Conservation (phyloP, 2,888 invertebrate genomes). For the Himalopsyche tibetana region DNA sequence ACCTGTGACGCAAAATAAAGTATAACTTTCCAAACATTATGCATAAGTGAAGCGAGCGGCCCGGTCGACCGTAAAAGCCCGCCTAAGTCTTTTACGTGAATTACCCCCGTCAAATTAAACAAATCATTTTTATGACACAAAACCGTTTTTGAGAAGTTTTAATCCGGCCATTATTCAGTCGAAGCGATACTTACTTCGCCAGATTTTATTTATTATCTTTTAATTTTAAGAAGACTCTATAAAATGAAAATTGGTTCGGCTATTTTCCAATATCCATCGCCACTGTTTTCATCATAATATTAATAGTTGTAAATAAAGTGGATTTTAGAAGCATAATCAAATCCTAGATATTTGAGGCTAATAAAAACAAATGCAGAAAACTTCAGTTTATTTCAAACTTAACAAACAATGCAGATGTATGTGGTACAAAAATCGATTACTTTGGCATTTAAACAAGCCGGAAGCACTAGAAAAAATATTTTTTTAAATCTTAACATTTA, state of each 20-base stretch:
- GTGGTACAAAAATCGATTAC: too few relatives aligned
- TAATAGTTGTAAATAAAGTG: too few relatives aligned
- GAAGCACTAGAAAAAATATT: too few relatives aligned
- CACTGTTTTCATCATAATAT: too few relatives aligned
- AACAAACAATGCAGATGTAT: too few relatives aligned
- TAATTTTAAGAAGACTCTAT: neutral
- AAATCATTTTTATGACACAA: slow-evolving; percentile 22
- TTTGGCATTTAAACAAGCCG: too few relatives aligned
- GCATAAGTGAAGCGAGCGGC: slow-evolving; percentile 25
- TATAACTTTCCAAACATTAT: slow-evolving; percentile 27
- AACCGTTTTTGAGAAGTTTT: slow-evolving; percentile 30
- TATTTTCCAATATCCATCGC: neutral
- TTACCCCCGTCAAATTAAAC: slow-evolving; percentile 26
- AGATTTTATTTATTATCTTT: slow-evolving; percentile 6
- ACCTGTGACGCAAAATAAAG: slow-evolving; percentile 39
- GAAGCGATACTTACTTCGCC: neutral
- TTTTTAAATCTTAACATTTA: too few relatives aligned
- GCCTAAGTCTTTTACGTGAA: neutral
- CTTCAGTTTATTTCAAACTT: too few relatives aligned
- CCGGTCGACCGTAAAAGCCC: slow-evolving; percentile 20
- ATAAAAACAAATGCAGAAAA: too few relatives aligned
- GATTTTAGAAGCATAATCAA: too few relatives aligned
- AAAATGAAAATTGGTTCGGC: neutral
- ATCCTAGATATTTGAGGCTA: too few relatives aligned
- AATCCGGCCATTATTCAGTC: neutral